A percentile compares a stretch with the other conserved stretches of the same genome.
These are phyloP conservation scores for Melinaea marsaeus DNA, from an alignment of 2,888 invertebrate species.

Conservation along the genomic window DNA sequence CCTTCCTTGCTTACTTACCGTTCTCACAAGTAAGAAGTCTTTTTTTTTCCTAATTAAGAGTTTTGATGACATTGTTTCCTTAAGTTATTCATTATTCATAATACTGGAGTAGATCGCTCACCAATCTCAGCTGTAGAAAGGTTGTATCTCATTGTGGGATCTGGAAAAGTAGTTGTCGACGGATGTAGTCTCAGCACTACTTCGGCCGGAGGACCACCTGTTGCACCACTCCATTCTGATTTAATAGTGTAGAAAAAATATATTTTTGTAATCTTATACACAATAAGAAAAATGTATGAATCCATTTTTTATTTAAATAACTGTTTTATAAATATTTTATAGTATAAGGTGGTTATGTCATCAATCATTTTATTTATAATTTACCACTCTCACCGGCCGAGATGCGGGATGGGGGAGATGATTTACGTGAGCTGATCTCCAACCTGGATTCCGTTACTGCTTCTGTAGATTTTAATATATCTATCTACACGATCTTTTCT, in stretches of 20 bases:
- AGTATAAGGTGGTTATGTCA: slow-evolving; percentile 5
- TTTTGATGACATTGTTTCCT: too few species aligned
- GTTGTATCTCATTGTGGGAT: slow-evolving; percentile 30
- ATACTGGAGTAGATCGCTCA: slow-evolving; percentile 31
- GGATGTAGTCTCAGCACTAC: slow-evolving; percentile 66
- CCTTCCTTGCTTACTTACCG: not conserved
- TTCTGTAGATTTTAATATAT: slow-evolving; percentile 17
- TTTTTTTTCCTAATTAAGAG: too few species aligned
- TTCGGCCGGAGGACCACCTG: slow-evolving; percentile 69
- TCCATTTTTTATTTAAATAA: not conserved
- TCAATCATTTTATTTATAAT: slow-evolving; percentile 32
- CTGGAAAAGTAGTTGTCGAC: slow-evolving; percentile 42
- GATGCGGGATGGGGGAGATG: slow-evolving; percentile 50
- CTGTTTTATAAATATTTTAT: not conserved
- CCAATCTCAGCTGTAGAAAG: slow-evolving; percentile 51
- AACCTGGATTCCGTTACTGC: slow-evolving; percentile 23
- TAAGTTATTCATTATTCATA: not conserved
- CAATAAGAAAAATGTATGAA: not conserved
- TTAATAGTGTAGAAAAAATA: not conserved
- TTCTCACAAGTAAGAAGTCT: not conserved
- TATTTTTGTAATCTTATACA: not conserved
- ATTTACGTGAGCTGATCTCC: slow-evolving; percentile 30
- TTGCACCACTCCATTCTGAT: slow-evolving; percentile 70
- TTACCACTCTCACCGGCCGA: slow-evolving; percentile 74
- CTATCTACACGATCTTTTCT: too few species aligned